Conservation (phyloP, 2,888 invertebrate species). For the Xestia sexstrigata region DNA sequence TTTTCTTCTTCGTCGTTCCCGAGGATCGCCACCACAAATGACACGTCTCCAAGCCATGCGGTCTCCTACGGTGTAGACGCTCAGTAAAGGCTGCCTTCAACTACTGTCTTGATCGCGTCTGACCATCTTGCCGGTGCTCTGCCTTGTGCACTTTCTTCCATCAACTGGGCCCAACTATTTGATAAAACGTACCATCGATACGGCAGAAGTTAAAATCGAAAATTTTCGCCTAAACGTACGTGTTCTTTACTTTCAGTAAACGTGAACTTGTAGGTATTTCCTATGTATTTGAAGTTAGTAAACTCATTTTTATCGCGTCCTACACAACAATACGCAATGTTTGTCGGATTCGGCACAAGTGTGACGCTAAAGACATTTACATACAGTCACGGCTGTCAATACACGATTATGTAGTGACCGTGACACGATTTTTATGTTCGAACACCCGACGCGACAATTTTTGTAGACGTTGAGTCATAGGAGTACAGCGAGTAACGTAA, state of each 20-base stretch:
- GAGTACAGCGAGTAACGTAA: constrained; percentile 47
- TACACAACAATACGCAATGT: constrained; percentile 48
- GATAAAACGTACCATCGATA: background rate
- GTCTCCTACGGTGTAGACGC: background rate
- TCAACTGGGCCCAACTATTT: background rate
- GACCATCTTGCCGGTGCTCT: background rate
- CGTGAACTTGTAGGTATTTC: background rate
- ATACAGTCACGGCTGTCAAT: constrained; percentile 78
- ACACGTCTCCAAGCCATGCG: background rate
- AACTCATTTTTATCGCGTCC: constrained; percentile 7
- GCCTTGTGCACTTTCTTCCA: background rate
- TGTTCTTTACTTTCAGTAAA: background rate
- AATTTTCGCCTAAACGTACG: background rate
- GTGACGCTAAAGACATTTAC: constrained; percentile 67
- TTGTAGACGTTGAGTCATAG: constrained; percentile 43
- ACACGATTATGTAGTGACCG: constrained; percentile 77
- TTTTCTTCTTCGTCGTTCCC: too few species aligned
- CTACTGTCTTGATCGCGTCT: background rate
- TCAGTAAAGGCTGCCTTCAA: background rate
- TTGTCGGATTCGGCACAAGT: constrained; percentile 44
- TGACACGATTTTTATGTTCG: constrained; percentile 79
- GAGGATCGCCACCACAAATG: background rate
- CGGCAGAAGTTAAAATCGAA: background rate
- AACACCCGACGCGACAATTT: constrained; percentile 63
- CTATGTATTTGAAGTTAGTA: constrained; percentile 17